Conservation (phyloP, 2,797 vertebrate species). For the Halcyon smyrnensis region DNA sequence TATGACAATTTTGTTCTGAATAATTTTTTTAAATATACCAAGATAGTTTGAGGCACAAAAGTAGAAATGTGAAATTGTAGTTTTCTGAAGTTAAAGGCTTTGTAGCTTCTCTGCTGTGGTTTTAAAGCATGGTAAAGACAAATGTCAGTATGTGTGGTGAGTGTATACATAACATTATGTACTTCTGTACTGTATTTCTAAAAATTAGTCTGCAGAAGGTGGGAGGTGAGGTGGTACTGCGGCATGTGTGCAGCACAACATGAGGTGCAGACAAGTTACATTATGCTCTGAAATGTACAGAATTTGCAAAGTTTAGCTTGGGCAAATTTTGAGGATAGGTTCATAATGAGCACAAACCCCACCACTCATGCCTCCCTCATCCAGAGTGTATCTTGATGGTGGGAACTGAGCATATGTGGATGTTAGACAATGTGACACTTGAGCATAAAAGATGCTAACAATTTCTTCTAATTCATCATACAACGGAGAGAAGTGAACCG, state of each 20-base stretch:
- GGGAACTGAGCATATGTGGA: background rate
- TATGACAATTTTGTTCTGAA: background rate
- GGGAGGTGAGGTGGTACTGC: background rate
- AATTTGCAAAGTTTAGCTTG: background rate
- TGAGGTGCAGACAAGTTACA: background rate
- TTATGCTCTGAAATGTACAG: background rate
- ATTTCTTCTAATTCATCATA: background rate
- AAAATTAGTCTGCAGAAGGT: background rate
- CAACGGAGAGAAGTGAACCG: background rate
- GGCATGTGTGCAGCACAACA: rapidly evolving
- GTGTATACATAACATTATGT: background rate
- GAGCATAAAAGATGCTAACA: background rate
- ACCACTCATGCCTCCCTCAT: background rate
- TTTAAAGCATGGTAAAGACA: background rate
- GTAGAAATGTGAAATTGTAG: background rate
- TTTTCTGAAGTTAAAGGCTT: background rate
- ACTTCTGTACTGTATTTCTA: background rate
- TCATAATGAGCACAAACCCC: background rate
- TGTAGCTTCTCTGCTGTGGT: background rate
- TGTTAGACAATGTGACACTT: background rate
- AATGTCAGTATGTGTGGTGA: background rate
- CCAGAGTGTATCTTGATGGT: background rate
- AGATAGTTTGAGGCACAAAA: background rate
- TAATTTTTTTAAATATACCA: background rate
- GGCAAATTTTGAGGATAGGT: background rate